phyloP scores from a whole-genome alignment of 2,113 vertebrate genomes.

The Nycticebus coucang region DNA sequence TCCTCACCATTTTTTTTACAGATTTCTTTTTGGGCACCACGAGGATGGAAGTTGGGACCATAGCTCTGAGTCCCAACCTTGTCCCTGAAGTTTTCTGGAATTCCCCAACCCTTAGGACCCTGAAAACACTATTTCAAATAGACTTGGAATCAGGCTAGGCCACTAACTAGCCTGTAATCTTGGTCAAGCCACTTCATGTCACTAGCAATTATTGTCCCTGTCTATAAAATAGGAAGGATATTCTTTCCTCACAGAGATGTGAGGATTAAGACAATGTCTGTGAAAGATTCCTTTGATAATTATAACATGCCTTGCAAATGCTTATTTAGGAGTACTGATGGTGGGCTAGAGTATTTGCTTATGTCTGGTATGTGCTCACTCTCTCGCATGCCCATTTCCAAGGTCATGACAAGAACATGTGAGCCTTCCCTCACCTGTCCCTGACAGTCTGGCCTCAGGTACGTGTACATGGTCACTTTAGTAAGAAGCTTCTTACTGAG shows the following conservation, averaged over 20 bases:
- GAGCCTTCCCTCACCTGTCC: background rate
- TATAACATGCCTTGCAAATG: background rate
- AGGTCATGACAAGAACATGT: background rate
- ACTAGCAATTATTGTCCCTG: background rate
- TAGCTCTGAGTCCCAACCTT: background rate
- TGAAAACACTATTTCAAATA: background rate
- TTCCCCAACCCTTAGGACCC: background rate
- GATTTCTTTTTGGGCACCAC: conserved; percentile 7
- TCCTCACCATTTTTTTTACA: background rate
- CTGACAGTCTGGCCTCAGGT: background rate
- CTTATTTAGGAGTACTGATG: background rate
- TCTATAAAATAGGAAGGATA: background rate
- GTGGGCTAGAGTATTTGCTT: background rate
- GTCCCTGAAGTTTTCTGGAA: conserved; percentile 18
- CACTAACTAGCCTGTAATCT: background rate
- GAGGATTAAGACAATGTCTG: background rate
- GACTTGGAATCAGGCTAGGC: background rate
- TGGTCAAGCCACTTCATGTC: background rate
- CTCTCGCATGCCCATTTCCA: background rate
- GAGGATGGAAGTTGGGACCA: no score
- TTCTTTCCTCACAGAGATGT: background rate
- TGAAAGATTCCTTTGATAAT: background rate
- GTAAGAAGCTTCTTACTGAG: background rate
- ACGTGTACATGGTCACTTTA: background rate
- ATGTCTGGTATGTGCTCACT: background rate